Conservation (phyloP, 2,113 vertebrate species). For the Nothobranchius kuhntae region DNA sequence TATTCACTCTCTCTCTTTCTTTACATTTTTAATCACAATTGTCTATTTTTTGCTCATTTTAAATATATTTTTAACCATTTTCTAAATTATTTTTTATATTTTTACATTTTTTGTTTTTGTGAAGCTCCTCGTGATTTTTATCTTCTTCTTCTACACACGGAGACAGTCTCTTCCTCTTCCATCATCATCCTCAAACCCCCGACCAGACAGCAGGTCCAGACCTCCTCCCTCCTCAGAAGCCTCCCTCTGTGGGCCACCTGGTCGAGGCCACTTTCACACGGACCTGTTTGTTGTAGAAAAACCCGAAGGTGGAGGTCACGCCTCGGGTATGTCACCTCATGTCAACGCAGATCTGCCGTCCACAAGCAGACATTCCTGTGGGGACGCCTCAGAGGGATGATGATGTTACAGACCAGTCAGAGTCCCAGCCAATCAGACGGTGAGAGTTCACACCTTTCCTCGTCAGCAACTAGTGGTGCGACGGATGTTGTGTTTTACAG, state of each 20-base stretch:
- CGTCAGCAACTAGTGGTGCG: no score
- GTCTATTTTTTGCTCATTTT: no score
- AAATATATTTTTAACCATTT: no score
- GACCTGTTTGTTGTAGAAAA: conserved; percentile 19
- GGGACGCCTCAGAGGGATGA: not conserved
- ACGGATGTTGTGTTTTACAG: no score
- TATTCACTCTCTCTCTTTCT: no score
- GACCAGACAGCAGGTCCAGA: conserved; percentile 1
- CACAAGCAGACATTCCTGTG: not conserved
- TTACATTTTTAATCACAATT: no score
- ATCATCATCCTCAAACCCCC: conserved; percentile 3
- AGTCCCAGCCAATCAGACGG: conserved; percentile 19
- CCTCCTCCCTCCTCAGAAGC: not conserved
- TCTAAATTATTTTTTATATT: no score
- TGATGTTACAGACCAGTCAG: not conserved
- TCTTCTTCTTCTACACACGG: conserved; percentile 25
- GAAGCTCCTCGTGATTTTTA: no score
- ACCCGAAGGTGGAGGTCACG: not conserved
- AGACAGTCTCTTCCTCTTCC: conserved; percentile 40
- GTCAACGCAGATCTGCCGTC: no score
- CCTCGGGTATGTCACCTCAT: not conserved
- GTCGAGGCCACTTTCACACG: not conserved
- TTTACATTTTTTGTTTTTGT: no score
- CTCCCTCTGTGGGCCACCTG: not conserved
- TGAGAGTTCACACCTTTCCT: not conserved